These are phyloP conservation scores for Sebastes kiyomatsui DNA, from an alignment of 2,797 vertebrate species.

Conservation along the genomic window DNA sequence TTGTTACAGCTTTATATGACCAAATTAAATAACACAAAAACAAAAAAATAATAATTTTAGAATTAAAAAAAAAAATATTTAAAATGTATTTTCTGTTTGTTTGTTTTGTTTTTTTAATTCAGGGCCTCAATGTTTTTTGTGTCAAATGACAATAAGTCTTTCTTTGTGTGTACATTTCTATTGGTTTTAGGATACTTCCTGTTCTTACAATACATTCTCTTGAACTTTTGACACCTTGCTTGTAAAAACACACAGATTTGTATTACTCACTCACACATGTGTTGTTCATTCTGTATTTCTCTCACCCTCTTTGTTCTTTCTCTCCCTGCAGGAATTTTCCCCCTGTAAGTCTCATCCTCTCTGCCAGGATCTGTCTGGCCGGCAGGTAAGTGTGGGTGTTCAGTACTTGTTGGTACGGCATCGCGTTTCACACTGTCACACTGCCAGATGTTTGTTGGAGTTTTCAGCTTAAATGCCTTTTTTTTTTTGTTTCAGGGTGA, in stretches of 20 bases:
- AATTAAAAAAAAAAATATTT: neutral
- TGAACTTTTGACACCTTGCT: conserved; percentile 18
- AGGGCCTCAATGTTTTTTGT: neutral
- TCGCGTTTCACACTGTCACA: neutral
- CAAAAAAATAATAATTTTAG: too few relatives aligned
- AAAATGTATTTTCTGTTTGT: neutral
- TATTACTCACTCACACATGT: neutral
- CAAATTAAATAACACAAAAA: neutral
- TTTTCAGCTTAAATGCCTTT: neutral
- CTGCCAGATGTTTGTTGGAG: neutral
- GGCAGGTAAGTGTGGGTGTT: conserved; percentile 17
- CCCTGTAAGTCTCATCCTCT: neutral
- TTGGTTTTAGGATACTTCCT: conserved; percentile 12
- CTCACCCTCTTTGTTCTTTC: neutral
- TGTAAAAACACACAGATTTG: neutral
- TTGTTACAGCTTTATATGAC: neutral
- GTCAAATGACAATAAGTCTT: neutral
- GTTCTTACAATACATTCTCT: neutral
- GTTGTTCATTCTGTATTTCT: neutral
- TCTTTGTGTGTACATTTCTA: neutral
- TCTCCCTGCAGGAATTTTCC: conserved; percentile 30
- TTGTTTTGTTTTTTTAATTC: neutral
- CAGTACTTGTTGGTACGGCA: neutral
- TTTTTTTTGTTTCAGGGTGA: conserved; percentile 43
- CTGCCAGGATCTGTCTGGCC: conserved; percentile 28